A percentile compares a stretch with the other conserved stretches of the same genome.
Conservation (phyloP, 2,888 invertebrate genomes). For the Spisula solida region DNA sequence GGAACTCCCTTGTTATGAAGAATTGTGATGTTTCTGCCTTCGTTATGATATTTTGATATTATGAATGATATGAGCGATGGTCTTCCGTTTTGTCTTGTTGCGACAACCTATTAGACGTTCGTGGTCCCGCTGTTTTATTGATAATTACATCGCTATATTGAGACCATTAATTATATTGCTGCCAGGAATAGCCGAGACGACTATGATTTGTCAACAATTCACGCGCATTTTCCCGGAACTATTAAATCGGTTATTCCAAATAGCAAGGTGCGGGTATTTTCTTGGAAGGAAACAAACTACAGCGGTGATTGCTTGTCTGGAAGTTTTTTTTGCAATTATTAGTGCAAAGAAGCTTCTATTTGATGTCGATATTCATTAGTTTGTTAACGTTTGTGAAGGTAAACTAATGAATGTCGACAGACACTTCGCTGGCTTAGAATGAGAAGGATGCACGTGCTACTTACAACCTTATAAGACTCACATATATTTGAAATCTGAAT, state of each 20-base stretch:
- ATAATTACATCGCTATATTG: not conserved
- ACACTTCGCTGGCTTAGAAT: too few species aligned
- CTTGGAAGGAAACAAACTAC: not conserved
- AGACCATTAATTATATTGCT: not conserved
- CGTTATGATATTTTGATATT: too few species aligned
- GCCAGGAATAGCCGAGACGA: not conserved
- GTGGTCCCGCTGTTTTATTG: not conserved
- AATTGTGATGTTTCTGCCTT: too few species aligned
- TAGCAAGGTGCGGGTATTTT: not conserved
- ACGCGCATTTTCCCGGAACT: not conserved
- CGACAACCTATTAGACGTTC: not conserved
- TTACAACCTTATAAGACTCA: too few species aligned
- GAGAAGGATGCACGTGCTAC: too few species aligned
- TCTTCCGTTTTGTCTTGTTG: not conserved
- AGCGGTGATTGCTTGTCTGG: not conserved
- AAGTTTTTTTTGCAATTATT: not conserved
- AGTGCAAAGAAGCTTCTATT: not conserved
- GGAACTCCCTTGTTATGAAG: too few species aligned
- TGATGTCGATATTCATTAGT: too few species aligned
- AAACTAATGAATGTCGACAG: not conserved
- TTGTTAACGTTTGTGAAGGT: too few species aligned
- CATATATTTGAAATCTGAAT: too few species aligned
- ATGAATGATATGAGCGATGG: too few species aligned
- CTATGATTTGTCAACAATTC: not conserved
- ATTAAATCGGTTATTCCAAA: not conserved